These are phyloP conservation scores for Trichopoda pennipes DNA, from an alignment of 2,888 invertebrate species.

Conservation along the genomic window DNA sequence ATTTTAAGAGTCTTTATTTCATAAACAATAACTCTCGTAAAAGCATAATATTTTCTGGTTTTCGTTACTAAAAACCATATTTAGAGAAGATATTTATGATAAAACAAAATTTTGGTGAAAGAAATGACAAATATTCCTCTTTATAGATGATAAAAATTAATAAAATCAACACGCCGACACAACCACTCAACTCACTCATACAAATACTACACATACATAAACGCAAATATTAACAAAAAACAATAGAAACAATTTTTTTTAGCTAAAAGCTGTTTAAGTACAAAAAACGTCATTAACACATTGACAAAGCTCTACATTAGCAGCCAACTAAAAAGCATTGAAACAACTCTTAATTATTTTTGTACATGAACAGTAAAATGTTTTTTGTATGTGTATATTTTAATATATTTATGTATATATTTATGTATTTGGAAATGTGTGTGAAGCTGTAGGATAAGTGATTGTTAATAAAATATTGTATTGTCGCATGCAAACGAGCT, in stretches of 20 bases:
- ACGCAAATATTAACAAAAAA: too few relatives aligned
- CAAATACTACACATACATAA: not conserved
- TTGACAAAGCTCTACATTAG: slow-evolving; percentile 1
- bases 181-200: too few relatives aligned
- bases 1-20: slow-evolving; percentile 35
- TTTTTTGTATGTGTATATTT: not conserved
- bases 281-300: slow-evolving; percentile 17
- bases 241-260: not conserved
- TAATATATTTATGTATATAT: not conserved
- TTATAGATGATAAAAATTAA: slow-evolving; percentile 10
- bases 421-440: not conserved
- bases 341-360: slow-evolving; percentile 50
- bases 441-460: not conserved
- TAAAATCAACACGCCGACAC: slow-evolving; percentile 15
- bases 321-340: slow-evolving; percentile 36
- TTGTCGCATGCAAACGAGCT: slow-evolving; percentile 64
- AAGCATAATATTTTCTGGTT: slow-evolving; percentile 47
- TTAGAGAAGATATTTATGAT: slow-evolving; percentile 61
- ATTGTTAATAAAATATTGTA: slow-evolving; percentile 27
- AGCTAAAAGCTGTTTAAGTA: not conserved
- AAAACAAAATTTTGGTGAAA: slow-evolving; percentile 35
- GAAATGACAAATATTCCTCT: slow-evolving; percentile 5
- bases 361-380: not conserved
- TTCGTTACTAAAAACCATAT: slow-evolving; percentile 46
- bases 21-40: slow-evolving; percentile 28